A percentile compares a stretch with the other conserved stretches of the same genome.
phyloP scores from a whole-genome alignment of 64 coral and sea anemone genomes.

The Acropora yongei region DNA sequence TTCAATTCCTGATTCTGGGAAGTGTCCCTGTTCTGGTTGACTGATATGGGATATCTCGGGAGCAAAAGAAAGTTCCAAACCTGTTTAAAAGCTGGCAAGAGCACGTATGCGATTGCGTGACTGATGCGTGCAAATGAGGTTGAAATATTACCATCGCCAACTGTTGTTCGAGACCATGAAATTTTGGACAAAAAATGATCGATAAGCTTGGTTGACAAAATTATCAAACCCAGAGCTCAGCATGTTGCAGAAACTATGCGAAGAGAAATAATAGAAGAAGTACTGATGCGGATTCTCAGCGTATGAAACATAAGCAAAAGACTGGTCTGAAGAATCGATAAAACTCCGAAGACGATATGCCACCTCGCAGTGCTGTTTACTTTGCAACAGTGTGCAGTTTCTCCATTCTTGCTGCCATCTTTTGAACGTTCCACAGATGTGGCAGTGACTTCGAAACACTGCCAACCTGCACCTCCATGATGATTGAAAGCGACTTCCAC shows the following conservation, averaged over 20 bases:
- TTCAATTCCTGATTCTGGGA: not conserved
- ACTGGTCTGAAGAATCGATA: not conserved
- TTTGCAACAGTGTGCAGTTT: not conserved
- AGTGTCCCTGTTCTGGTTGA: not conserved
- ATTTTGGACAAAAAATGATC: not conserved
- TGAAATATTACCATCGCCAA: not conserved
- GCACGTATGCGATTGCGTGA: not conserved
- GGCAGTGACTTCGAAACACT: not conserved
- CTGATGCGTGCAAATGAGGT: not conserved
- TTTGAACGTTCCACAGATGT: not conserved
- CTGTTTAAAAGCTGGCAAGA: not conserved
- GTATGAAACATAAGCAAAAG: not conserved
- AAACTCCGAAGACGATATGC: constrained; percentile 10
- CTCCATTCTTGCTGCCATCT: too few species aligned
- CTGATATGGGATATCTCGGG: not conserved
- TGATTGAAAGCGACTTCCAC: not conserved
- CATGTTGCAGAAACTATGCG: not conserved
- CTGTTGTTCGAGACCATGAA: not conserved
- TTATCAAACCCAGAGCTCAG: not conserved
- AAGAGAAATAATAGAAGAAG: not conserved
- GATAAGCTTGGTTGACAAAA: constrained; percentile 2
- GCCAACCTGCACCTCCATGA: not conserved
- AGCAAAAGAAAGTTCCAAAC: not conserved
- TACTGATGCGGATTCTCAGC: not conserved
- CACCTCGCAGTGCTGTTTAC: constrained; percentile 6